These are phyloP conservation scores for Vulpes ferrilata DNA, from an alignment of 2,113 vertebrate species.

Conservation along the genomic window DNA sequence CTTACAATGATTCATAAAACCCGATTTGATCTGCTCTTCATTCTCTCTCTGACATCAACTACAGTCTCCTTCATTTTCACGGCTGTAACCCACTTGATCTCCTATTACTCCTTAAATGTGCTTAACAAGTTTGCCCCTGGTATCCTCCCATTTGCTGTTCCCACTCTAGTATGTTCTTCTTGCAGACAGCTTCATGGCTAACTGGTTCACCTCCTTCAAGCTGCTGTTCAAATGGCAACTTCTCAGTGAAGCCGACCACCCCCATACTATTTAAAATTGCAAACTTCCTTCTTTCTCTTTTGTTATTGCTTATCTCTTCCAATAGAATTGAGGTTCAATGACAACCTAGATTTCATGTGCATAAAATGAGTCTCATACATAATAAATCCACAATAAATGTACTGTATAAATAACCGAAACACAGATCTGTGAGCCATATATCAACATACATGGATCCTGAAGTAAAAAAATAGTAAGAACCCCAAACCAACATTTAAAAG, in stretches of 20 bases:
- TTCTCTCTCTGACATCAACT: background rate
- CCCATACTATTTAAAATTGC: background rate
- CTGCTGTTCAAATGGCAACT: background rate
- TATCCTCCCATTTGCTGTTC: background rate
- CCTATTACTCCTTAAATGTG: background rate
- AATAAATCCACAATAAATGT: background rate
- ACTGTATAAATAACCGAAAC: background rate
- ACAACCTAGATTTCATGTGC: background rate
- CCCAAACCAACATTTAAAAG: background rate
- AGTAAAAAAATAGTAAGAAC: background rate
- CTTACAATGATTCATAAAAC: background rate
- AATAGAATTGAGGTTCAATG: background rate
- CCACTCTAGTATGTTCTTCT: background rate
- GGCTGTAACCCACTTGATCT: background rate
- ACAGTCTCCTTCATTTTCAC: background rate
- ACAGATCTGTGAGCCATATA: background rate
- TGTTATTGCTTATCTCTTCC: background rate
- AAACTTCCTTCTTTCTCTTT: background rate
- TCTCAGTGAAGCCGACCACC: background rate
- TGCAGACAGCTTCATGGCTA: background rate
- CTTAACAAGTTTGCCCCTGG: too few species aligned
- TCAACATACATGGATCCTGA: background rate
- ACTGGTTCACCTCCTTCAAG: background rate
- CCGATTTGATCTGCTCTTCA: background rate
- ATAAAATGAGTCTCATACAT: background rate